phyloP scores from a whole-genome alignment of 2,797 vertebrate genomes.

The Phoebastria nigripes region DNA sequence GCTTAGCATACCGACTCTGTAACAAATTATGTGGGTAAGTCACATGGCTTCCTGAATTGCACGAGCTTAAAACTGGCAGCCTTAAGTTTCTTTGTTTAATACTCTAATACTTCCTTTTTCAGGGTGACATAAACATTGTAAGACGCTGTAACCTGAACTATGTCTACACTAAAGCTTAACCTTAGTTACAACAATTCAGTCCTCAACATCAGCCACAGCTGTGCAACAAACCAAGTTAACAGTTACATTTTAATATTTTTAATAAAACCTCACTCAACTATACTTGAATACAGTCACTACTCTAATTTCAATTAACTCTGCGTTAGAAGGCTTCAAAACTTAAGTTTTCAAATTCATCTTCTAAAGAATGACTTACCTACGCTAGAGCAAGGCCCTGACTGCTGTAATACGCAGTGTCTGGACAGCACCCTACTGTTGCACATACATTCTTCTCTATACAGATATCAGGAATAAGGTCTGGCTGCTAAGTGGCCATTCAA shows the following conservation, averaged over 20 bases:
- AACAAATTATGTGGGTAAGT: not conserved
- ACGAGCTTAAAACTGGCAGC: not conserved
- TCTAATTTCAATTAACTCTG: not conserved
- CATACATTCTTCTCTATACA: not conserved
- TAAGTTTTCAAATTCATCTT: not conserved
- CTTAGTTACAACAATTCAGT: not conserved
- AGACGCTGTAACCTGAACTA: not conserved
- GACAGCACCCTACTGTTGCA: not conserved
- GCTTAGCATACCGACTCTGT: not conserved
- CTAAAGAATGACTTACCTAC: not conserved
- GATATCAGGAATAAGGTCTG: not conserved
- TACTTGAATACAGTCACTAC: not conserved
- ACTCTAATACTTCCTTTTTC: slow-evolving; percentile 24
- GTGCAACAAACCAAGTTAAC: not conserved
- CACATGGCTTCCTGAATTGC: slow-evolving; percentile 32
- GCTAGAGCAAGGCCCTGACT: not conserved
- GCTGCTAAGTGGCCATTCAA: not conserved
- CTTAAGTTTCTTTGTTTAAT: slow-evolving; percentile 15
- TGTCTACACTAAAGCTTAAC: not conserved
- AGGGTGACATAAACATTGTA: not conserved
- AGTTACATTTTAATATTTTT: not conserved
- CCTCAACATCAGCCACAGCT: not conserved
- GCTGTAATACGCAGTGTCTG: not conserved
- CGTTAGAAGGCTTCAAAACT: not conserved
- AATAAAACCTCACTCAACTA: not conserved